Conservation (phyloP, 2,797 vertebrate species). For the Triplophysa bombifrons region DNA sequence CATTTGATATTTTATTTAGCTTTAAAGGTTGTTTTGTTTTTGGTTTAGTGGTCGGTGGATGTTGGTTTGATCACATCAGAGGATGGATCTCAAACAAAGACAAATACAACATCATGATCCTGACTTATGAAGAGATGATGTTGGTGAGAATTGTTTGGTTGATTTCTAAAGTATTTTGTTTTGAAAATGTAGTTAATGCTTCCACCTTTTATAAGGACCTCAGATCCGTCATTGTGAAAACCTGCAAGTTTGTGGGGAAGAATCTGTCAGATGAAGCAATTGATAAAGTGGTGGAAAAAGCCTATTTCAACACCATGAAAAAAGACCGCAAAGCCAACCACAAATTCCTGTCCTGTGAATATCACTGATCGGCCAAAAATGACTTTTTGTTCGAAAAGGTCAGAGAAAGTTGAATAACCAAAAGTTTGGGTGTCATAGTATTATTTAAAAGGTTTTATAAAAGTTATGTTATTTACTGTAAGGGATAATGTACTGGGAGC, state of each 20-base stretch:
- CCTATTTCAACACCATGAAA: constrained; percentile 68
- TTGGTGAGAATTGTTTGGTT: constrained; percentile 61
- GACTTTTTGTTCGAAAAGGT: too few relatives aligned
- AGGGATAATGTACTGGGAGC: too few relatives aligned
- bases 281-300: constrained; percentile 64
- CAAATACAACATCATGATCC: constrained; percentile 75
- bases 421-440: too few relatives aligned
- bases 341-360: constrained; percentile 28
- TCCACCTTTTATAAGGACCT: constrained; percentile 60
- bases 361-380: rapidly evolving
- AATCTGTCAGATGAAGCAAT: constrained; percentile 67
- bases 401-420: too few relatives aligned
- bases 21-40: background rate
- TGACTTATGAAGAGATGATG: constrained; percentile 76
- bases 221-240: constrained; percentile 65
- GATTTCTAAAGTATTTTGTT: background rate
- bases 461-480: too few relatives aligned
- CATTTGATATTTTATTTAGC: background rate
- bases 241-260: constrained; percentile 70
- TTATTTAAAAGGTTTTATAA: too few relatives aligned
- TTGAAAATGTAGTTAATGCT: background rate
- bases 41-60: constrained; percentile 57
- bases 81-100: constrained; percentile 71
- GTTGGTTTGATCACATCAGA: constrained; percentile 73
- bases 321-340: constrained; percentile 69